phyloP scores from a whole-genome alignment of 2,797 vertebrate species.

The Echiichthys vipera region DNA sequence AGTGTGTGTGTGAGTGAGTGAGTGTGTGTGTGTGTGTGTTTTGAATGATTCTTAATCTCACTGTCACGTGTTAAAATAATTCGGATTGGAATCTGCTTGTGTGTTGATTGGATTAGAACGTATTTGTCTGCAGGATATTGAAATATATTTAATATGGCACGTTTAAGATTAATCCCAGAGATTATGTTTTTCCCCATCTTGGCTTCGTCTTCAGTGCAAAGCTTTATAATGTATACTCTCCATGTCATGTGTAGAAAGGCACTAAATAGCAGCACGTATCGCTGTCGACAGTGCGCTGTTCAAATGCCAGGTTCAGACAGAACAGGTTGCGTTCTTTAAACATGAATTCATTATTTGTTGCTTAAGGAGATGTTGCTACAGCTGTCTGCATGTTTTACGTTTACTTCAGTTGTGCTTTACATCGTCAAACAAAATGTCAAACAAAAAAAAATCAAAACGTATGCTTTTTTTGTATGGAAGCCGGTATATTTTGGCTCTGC shows the following conservation, averaged over 20 bases:
- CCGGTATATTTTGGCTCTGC: background rate
- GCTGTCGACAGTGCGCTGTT: too few relatives aligned
- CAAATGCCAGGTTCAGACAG: too few relatives aligned
- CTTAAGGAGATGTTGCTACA: background rate
- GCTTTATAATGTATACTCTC: background rate
- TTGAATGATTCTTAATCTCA: background rate
- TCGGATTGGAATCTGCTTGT: background rate
- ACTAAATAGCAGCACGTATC: too few relatives aligned
- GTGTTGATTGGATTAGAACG: conserved; percentile 33
- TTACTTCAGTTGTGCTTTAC: background rate
- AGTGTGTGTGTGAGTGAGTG: too few relatives aligned
- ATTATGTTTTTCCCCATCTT: background rate
- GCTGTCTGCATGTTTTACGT: background rate
- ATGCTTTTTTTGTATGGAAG: background rate
- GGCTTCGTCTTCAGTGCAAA: background rate
- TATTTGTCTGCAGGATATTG: background rate
- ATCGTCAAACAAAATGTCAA: background rate
- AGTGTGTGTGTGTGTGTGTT: background rate
- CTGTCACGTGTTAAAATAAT: conserved; percentile 1
- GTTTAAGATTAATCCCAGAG: conserved; percentile 15
- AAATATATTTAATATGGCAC: background rate
- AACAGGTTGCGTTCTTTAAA: too few relatives aligned
- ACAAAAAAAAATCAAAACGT: background rate
- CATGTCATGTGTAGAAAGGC: background rate
- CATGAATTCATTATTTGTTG: too few relatives aligned